phyloP scores from a whole-genome alignment of 1,140 invertebrate genomes.

The Drosophila prosaltans region DNA sequence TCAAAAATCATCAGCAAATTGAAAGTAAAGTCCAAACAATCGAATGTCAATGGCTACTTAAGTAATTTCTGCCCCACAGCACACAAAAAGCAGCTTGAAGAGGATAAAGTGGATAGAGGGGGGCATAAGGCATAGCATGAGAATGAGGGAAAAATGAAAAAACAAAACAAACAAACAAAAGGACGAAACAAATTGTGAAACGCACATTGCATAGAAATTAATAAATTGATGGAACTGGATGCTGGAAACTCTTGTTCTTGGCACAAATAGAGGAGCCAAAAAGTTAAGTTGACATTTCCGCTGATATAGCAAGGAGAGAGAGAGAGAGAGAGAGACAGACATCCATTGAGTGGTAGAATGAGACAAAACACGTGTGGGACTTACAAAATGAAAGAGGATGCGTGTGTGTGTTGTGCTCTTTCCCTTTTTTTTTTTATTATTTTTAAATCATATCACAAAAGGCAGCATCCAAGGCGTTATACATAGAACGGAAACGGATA shows the following conservation, averaged over 20 bases:
- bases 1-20: constrained; percentile 73
- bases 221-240: constrained; percentile 60
- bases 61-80: constrained; percentile 41
- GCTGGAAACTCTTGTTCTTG: constrained; percentile 21
- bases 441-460: constrained; percentile 79
- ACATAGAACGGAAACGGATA: constrained; percentile 65
- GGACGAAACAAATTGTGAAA: constrained; percentile 65
- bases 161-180: constrained; percentile 39
- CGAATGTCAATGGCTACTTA: constrained; percentile 60
- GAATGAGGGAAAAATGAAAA: constrained; percentile 8
- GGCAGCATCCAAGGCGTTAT: constrained; percentile 13
- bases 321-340: constrained; percentile 17
- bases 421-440: constrained; percentile 62
- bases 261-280: constrained; percentile 41
- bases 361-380: constrained; percentile 1
- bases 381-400: constrained; percentile 15
- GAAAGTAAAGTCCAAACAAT: constrained; percentile 72
- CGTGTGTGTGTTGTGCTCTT: constrained; percentile 37
- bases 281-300: constrained; percentile 80
- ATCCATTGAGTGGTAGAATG: neutral
- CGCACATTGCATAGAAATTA: constrained; percentile 76
- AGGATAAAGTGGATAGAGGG: neutral
- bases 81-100: constrained; percentile 1
- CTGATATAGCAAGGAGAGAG: constrained; percentile 31
- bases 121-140: neutral